Base-by-base conservation (phyloP, 2,797 vertebrate genomes). In the Sciaenops ocellatus region DNA sequence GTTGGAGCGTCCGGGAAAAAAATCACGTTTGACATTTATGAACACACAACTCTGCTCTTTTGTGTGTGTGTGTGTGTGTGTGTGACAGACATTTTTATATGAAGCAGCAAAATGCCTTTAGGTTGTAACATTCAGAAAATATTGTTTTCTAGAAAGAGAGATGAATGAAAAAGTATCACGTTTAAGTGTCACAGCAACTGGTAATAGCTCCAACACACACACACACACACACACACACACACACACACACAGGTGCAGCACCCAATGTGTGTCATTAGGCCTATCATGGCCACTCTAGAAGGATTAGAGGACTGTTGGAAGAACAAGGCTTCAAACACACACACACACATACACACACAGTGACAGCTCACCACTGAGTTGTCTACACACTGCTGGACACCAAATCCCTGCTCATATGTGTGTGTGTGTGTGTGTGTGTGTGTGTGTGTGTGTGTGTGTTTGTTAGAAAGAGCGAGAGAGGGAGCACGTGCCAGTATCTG, bases 221-320 rank as follows among this genome's bases (percentile, higher is more conserved):
- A 38, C 50, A 69, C 62, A 65, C 59, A 73, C 73, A 64, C 51
- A 64, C 46, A 79, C 70, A 70, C 47, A 73, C 71, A 74, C 69
- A 78, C 69, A 69, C 57, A 76, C 69, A 42, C 41, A 80, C 92
- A 93, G 90, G 90, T 92, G 91, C 87, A 89, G 80, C 78, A 81
- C 89, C 89, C 89, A 91, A 80, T 92, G 91, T 93, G 92, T 93
- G 90, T 95, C 93, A 94, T 95, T 95, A 94, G 91, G 83, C 85
- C 94, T 92, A 95, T 93, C 91, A 92, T 89, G 90, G 87, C 91
- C 92, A 94, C 92, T 94, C 93, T 86, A 83, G 92, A 83, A 91
- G 92, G 93, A 95, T 95, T 94, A 95, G 90, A 90, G 76, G 88
- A 89, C 89, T 88, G 91, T 91, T 90, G 89, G 81, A 88, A 82